phyloP scores from a whole-genome alignment of 53 echinoderm and acorn worm genomes.

The Henricia sp. region DNA sequence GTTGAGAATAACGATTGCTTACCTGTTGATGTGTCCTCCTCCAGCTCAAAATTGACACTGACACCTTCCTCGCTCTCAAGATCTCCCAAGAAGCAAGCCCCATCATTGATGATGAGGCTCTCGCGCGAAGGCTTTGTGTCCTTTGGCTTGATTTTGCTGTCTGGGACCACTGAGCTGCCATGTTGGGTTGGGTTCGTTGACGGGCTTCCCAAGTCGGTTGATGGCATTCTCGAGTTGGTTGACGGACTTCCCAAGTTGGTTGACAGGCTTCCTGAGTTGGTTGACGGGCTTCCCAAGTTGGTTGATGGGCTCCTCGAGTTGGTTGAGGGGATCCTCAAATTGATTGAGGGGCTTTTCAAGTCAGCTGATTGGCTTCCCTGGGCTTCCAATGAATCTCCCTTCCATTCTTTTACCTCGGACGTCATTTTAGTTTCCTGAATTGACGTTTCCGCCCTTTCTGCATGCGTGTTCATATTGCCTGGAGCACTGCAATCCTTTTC shows the following conservation, averaged over 20 bases:
- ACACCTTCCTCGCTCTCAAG: constrained; percentile 72
- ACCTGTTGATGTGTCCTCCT: constrained; percentile 27
- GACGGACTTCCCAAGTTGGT: not conserved
- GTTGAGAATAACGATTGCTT: no score
- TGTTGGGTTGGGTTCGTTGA: not conserved
- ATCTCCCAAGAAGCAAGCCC: constrained; percentile 72
- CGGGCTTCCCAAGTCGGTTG: not conserved
- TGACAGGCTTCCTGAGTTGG: not conserved
- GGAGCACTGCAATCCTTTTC: not conserved
- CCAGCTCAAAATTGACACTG: constrained; percentile 42
- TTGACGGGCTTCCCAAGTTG: not conserved
- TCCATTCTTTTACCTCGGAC: not conserved
- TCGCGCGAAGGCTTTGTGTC: no score
- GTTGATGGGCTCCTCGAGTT: not conserved
- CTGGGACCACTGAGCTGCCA: not conserved
- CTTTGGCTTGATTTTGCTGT: not conserved
- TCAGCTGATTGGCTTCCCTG: not conserved
- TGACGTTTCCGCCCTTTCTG: no score
- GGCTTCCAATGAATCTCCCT: no score
- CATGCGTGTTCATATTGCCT: no score
- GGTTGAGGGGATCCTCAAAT: not conserved
- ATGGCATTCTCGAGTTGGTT: not conserved
- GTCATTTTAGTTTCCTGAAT: no score
- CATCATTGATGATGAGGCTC: constrained; percentile 64
- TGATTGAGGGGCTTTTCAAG: constrained; percentile 1